A percentile compares a stretch with the other conserved stretches of the same genome.
phyloP scores from a whole-genome alignment of 2,113 vertebrate genomes.

The Barnardius zonarius region DNA sequence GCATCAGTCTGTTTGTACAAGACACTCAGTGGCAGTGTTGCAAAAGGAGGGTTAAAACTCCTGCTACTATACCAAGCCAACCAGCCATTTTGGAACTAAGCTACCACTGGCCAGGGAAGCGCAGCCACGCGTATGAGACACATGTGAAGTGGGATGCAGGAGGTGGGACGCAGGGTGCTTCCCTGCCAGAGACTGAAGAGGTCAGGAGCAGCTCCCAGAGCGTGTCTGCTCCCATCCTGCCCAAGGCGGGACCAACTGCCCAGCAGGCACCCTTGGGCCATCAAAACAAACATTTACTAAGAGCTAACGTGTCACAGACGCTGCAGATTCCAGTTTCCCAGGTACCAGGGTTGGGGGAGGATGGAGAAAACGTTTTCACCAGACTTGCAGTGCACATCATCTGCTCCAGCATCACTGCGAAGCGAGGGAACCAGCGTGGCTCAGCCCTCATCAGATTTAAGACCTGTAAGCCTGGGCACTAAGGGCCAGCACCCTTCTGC shows the following conservation, averaged over 20 bases:
- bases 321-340: neutral
- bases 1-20: neutral
- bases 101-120: neutral
- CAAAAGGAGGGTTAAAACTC: neutral
- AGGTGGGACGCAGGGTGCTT: neutral
- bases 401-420: neutral
- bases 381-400: neutral
- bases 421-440: rapidly evolving
- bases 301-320: constrained; percentile 17
- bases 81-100: neutral
- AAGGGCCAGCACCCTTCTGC: neutral
- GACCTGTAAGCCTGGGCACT: neutral
- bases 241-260: rapidly evolving
- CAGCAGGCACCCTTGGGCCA: neutral
- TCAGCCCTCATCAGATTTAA: neutral
- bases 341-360: rapidly evolving
- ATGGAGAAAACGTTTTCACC: neutral
- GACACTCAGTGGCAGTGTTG: rapidly evolving
- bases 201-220: neutral
- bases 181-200: rapidly evolving
- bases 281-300: neutral
- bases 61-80: neutral
- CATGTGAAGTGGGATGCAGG: rapidly evolving
- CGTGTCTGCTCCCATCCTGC: neutral
- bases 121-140: rapidly evolving